Base-by-base conservation (phyloP, 2,113 vertebrate species). In the Otocyon megalotis region DNA sequence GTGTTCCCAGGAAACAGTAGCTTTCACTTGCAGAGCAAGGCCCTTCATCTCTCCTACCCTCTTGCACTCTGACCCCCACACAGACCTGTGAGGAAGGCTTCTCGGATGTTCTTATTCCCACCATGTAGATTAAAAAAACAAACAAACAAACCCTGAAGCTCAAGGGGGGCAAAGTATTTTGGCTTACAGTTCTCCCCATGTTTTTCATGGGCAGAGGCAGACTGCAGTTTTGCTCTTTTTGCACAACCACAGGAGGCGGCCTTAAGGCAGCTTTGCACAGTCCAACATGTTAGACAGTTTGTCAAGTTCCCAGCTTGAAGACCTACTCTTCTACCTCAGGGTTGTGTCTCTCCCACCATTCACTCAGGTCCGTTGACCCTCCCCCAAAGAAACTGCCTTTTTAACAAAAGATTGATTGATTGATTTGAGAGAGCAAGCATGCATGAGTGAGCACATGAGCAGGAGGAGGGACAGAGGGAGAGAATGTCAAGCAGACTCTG, bases 201-300 rank as follows among this genome's bases (percentile, higher is more conserved):
- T 15, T 5, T n/a, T 20, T 7, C 9, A n/a, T 24, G 28, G 62
- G 54, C 28, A 65, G 53, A 28, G 80, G 35, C 16, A 69, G 62
- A 71, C 71, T 93, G 90, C 19, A 10, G 2, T 86, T 79, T 65
- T 84, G 37, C 35, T 72, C 79, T 94, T 74, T 74, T 54, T 85
- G 62, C 26, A 81, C 37, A 67, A 53, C 32, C 37, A 32, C 24
- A 69, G 30, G 19, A 35, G 53, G 84, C 4, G 60, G 81, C 63
- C 69, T 96, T 16, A 32, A 74, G 56, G 35, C 63, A 80, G 56
- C 69, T 94, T 88, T 93, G 83, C 30, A 58, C 80, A 85, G 30
- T 48, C 30, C 24, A 71, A 72, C 81, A 83, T 43, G 58, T 72
- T 72, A 24, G 13, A 50, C 7, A 5, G 32, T 56, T 50, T 76